Evolutionary conservation across 2,797 vertebrate species (phyloP), one percentile per base, ranked within the genome.

Genomic region (Cirrhinus mrigala): DNA sequence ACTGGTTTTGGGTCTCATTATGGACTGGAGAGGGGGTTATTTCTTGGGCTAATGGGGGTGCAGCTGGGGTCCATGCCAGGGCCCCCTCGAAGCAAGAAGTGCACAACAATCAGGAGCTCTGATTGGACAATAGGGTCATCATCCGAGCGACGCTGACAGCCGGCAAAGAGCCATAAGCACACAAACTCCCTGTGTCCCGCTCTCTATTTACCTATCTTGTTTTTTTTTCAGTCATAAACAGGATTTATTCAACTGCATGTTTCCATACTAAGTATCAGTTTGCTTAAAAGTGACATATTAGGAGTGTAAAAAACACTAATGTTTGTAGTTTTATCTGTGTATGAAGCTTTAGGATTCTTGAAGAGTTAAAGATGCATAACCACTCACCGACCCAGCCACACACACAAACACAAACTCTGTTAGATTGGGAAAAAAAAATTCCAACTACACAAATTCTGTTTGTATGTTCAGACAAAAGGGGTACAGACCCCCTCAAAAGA

Each of bases 1-100:
- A 44, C 33, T 56, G 56, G 40, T 66, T 81, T 84, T 69, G 37
- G 46, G 82, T 73, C 48, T 74, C 71, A 81, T 66, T 81, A 54
- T 62, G 18, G 70, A 56, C 48, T 40, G 71, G 15, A 80, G 24
- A 58, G 84, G n/a, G 60, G 79, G 78, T 56, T 66, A 64, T 78
- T 69, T 62, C 4, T 44, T 83, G 81, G 48, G 46, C 33, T 62
- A 44, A 75, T 24, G 50, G 78, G 27, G 74, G 46, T 74, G 52
- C 62, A 69, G 52, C 81, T 85, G 87, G 88, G 88, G 79, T 40
- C 54, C 24, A 68, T 85, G 88, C 90, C 91, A 90, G 77, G 80
- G 83, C 87, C 87, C 87, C 87, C 89, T 90, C 87, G 62, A 88
- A 90, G 89, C 79, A 84, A 86, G 60, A 86, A 24, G 66, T 88